Conservation (phyloP, 2,113 vertebrate genomes). For the Oxyura jamaicensis region DNA sequence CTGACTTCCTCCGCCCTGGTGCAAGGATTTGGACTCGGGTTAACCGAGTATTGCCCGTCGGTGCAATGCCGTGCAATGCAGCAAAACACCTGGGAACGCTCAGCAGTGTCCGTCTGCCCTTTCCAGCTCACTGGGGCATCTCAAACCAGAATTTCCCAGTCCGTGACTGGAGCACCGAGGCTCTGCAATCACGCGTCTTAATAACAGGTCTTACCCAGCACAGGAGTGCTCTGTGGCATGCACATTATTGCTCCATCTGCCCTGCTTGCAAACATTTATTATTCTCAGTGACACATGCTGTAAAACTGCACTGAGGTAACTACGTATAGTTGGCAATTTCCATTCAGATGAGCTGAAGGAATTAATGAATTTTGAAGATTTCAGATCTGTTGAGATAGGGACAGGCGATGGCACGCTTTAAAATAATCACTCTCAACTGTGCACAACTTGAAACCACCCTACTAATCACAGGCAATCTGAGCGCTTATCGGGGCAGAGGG, state of each 20-base stretch:
- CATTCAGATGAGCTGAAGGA: conserved; percentile 62
- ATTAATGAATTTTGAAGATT: conserved; percentile 64
- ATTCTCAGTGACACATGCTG: conserved; percentile 47
- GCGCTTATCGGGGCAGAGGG: conserved; percentile 39
- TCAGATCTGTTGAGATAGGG: conserved; percentile 49
- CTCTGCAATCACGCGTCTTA: neutral
- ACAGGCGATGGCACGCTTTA: conserved; percentile 39
- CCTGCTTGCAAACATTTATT: conserved; percentile 50
- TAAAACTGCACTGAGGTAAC: conserved; percentile 50
- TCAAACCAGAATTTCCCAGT: conserved; percentile 39
- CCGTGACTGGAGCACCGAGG: neutral
- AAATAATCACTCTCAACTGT: conserved; percentile 51
- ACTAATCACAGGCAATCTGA: neutral
- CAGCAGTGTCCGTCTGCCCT: neutral
- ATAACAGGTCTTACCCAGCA: conserved; percentile 33
- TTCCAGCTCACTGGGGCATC: neutral
- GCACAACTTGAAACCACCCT: conserved; percentile 28
- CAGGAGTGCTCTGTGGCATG: conserved; percentile 9
- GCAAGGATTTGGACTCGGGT: neutral
- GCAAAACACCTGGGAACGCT: neutral
- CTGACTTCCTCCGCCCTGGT: neutral
- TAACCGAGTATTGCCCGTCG: neutral
- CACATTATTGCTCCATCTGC: conserved; percentile 50
- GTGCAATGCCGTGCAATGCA: neutral
- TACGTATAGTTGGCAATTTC: conserved; percentile 10